These are phyloP conservation scores for Umimayanthus kanabou DNA, from an alignment of 92 coral and sea anemone species.

Conservation along the genomic window DNA sequence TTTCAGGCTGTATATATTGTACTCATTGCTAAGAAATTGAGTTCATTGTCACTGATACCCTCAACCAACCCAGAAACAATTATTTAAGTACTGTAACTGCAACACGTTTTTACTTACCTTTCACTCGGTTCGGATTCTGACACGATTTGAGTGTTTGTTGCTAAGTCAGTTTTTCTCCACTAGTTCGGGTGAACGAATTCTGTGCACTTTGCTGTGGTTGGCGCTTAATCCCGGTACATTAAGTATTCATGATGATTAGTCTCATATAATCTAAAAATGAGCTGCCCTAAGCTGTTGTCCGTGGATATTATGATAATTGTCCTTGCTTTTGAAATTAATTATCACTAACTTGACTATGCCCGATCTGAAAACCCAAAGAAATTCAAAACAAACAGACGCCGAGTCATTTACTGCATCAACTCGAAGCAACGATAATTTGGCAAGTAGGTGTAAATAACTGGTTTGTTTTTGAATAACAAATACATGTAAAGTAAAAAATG, in stretches of 20 bases:
- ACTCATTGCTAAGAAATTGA: too few species aligned
- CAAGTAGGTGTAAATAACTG: too few species aligned
- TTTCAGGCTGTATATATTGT: neutral
- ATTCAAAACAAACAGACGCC: too few species aligned
- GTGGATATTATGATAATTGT: neutral
- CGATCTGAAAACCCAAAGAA: too few species aligned
- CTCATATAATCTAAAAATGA: neutral
- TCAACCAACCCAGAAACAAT: neutral
- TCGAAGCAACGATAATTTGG: too few species aligned
- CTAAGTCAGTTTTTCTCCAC: neutral
- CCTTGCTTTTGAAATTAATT: too few species aligned
- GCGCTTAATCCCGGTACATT: neutral
- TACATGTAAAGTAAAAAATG: too few species aligned
- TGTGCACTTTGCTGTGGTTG: neutral
- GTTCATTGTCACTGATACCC: too few species aligned
- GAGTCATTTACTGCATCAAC: too few species aligned
- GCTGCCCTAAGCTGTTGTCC: neutral
- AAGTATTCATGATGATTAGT: neutral
- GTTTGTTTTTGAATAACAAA: too few species aligned
- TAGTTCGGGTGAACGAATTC: neutral
- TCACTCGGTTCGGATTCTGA: neutral
- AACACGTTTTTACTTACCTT: neutral
- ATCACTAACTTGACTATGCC: too few species aligned
- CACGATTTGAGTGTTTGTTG: neutral
- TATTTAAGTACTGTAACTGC: neutral